Base-by-base conservation (phyloP, 2,888 invertebrate genomes). In the Petrolisthes cinctipes region DNA sequence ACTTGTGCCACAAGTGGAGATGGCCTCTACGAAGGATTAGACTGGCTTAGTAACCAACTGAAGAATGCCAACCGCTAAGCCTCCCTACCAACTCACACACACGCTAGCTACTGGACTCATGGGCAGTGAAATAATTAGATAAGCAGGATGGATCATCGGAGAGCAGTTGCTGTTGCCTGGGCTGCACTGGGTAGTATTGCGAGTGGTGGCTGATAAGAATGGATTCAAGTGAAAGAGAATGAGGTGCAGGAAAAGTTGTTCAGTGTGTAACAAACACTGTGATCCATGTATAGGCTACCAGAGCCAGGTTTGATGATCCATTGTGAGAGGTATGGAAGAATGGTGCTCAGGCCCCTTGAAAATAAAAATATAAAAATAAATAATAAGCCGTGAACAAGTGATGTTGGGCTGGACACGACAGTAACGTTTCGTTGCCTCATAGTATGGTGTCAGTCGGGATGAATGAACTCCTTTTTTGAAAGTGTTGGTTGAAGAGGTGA, bases 41-140 rank as follows among this genome's bases (percentile, higher is more conserved):
- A 99, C 95, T 99, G 99, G 99, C 96, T 99, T 93, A 98, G 98
- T 94, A 99, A 98, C 95, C 98, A 98, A 94, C 95, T 99, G 93
- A 99, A 99, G 95, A 99, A 98, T 94, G 97, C 97, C 94, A 97
- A 97, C 95, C 97, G 97, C 95, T 97, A 97, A 96, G 90, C 88
- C 71, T 83, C 79, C 80, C 82, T 82, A 88, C 73, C 83, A 83
- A 78, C 90, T 82, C 84, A 61, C 86, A 86, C 82, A 83, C 37
- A 71, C 68, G n/a, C 81, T 66, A 20, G 66, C 82, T 57, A 53
- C 54, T 87, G 83, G 83, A 87, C 83, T 83, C 73, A 84, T 88
- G 87, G 83, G 87, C 80, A 81, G 84, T 88, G 87, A 87, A 82
- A 73, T 80, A 79, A 78, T 85, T 61, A 83, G 68, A 83, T 78